Base-by-base conservation (phyloP, 1,140 invertebrate genomes). In the Scylla paramamosain region DNA sequence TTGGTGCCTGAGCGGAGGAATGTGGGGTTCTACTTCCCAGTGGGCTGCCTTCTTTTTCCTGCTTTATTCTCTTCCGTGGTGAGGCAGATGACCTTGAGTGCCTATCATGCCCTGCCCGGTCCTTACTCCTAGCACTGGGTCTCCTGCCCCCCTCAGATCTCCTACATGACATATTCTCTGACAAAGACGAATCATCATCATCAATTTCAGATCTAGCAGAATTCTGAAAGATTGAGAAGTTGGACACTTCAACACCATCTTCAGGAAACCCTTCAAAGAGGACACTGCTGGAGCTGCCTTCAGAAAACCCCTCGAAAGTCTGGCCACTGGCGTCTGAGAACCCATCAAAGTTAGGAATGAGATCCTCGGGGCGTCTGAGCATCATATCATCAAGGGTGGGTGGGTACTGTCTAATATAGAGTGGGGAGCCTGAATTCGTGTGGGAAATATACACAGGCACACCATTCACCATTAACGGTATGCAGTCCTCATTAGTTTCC, bases 231-330 rank as follows among this genome's bases (percentile, higher is more conserved):
- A 67, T 25, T 10, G 82, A 14, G 45, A 28, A 28, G 31, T 86
- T 29, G 52, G 39, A 86, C 25, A n/a, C 20, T 67, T 25, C 7
- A 25, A 67, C 8, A 10, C 6, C 46, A 67, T 12, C 94, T 10
- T 95, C 83, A 0, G 82, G 32, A 67, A 92, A 95, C 7, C 91
- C 91, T 28, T 95, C 94, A 29, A 95, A 95, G 16, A 86, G 59
- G 16, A 39, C 48, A 67, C 46, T 67, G 29, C 83, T 48, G 28
- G 32, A 45, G 77, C 93, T 94, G 0, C 31, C 31, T 28, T 94
- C 93, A 3, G 93, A 94, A 29, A 95, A 95, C 31, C 94, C 94
- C 25, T 95, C 94, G 29, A 95, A 95, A 2, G 94, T 92, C n/a
- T 84, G 91, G 0, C 82, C 94, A 45, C 94, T 95, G 84, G 90